Base-by-base conservation (phyloP, 2,888 invertebrate genomes). In the Drosophila cracens region DNA sequence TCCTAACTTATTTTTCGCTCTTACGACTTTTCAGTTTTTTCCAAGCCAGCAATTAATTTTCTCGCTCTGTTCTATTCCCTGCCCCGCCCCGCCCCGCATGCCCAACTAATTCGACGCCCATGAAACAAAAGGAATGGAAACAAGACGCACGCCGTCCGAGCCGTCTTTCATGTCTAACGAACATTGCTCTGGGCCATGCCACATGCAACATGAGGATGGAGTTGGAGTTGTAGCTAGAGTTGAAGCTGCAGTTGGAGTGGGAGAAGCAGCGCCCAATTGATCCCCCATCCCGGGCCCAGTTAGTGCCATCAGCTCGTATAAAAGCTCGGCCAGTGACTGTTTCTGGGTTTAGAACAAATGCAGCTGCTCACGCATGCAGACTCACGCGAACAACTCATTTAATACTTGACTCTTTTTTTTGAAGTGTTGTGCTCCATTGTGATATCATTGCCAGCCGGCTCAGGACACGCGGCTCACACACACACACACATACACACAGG, bases 11-110 rank as follows among this genome's bases (percentile, higher is more conserved):
- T 60, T 77, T 76, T 82, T 78, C 77, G 73, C 79, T 81, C 74
- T 75, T 70, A 57, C 68, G 60, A 58, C 49, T 70, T 68, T 70
- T 63, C 57, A 48, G 56, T 61, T 73, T 70, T 61, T 65, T 63
- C 64, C 66, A 49, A 74, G 81, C 69, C 79, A 76, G 87, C 89
- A 87, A 87, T 87, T 87, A 89, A 87, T 87, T 87, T 87, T 89
- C 87, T 74, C 70, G 75, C 66, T 58, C 65, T 73, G 16, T 52
- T 59, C 54, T 40, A 48, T 36, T 25, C 53, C 25, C 7, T 38
- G 31, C 36, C n/a, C 25, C n/a, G 8, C 49, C n/a, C 2, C 31
- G 7, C 13, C 49, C n/a, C 11, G 21, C 49, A 18, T 6, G 21
- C 51, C 51, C 29, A 27, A 51, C 29, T 51, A 29, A 56, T 43